phyloP scores from a whole-genome alignment of 1,140 invertebrate species.

The Trichonephila clavipes region DNA sequence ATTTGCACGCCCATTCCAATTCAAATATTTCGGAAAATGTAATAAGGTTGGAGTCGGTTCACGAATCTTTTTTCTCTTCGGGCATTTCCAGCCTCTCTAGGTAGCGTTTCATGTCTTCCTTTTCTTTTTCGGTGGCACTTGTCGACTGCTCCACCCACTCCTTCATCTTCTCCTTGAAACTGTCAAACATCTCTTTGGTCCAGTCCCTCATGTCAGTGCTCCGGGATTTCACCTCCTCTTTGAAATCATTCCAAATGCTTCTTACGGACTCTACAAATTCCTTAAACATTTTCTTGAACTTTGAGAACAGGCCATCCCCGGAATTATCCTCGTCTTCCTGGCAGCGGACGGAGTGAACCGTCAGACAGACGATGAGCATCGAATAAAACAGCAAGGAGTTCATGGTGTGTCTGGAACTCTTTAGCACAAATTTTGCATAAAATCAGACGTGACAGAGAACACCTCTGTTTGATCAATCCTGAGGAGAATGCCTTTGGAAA shows the following conservation, averaged over 20 bases:
- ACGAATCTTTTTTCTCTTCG: no score
- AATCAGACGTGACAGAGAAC: no score
- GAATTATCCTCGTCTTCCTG: not conserved
- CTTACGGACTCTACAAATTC: not conserved
- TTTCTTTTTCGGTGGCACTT: not conserved
- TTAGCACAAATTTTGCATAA: no score
- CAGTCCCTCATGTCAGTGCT: constrained; percentile 3
- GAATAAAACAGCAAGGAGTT: not conserved
- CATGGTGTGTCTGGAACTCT: not conserved
- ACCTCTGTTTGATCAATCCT: no score
- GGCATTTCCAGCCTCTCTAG: constrained; percentile 21
- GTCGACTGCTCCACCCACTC: constrained; percentile 5
- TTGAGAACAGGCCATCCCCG: not conserved
- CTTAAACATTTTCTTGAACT: not conserved
- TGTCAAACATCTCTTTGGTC: constrained; percentile 27
- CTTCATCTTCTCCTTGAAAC: constrained; percentile 56
- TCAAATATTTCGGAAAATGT: no score
- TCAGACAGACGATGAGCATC: not conserved
- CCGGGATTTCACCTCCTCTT: constrained; percentile 1
- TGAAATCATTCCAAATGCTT: not conserved
- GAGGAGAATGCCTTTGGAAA: no score
- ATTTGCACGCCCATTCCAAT: no score
- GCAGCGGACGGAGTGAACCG: not conserved
- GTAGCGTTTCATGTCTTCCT: constrained; percentile 41
- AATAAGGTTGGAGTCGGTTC: no score